These are phyloP conservation scores for Mustela nigripes DNA, from an alignment of 2,113 vertebrate species.

Conservation along the genomic window DNA sequence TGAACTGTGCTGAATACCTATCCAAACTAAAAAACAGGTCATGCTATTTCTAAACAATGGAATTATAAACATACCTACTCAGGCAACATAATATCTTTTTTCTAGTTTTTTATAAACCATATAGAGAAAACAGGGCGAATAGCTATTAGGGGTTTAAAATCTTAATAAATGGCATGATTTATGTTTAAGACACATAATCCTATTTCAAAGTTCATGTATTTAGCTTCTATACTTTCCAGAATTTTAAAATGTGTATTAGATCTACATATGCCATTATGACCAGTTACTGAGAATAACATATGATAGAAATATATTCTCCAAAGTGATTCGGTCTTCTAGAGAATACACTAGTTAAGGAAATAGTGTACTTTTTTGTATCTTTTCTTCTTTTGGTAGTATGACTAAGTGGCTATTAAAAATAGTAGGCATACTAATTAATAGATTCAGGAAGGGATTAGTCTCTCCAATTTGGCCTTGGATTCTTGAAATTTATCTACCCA, in stretches of 20 bases:
- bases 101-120: background rate
- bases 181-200: background rate
- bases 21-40: background rate
- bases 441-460: background rate
- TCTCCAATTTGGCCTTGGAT: background rate
- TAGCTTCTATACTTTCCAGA: background rate
- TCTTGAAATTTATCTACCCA: background rate
- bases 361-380: background rate
- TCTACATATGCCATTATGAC: background rate
- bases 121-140: background rate
- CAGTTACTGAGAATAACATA: background rate
- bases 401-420: background rate
- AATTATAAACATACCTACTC: conserved; percentile 10
- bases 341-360: background rate
- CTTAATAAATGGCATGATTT: conserved; percentile 17
- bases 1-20: background rate
- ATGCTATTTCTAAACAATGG: background rate
- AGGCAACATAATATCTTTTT: background rate
- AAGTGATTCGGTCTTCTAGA: background rate
- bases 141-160: background rate
- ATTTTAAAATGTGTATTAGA: background rate
- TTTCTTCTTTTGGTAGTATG: background rate
- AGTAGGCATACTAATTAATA: background rate
- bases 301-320: background rate
- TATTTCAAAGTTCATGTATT: conserved; percentile 55